Conservation (phyloP, 2,888 invertebrate genomes). For the Deilephila porcellus region DNA sequence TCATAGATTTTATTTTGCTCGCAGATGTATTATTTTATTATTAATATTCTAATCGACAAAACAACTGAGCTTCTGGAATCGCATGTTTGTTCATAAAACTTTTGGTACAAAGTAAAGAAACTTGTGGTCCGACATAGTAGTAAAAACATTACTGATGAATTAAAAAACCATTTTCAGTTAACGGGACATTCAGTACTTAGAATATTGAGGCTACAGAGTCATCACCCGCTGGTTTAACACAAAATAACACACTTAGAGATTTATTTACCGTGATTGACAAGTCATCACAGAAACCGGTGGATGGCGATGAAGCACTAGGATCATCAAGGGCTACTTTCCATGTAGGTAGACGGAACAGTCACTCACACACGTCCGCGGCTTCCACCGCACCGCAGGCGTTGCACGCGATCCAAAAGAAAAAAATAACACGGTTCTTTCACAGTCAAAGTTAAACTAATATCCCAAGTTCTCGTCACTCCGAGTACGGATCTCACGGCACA, state of each 20-base stretch:
- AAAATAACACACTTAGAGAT: conserved; percentile 58
- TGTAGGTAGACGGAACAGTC: conserved; percentile 77
- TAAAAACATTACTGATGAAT: conserved; percentile 43
- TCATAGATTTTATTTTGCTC: too few species aligned
- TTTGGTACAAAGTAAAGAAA: not conserved
- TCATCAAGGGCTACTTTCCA: conserved; percentile 78
- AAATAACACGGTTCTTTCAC: conserved; percentile 81
- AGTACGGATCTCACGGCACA: conserved; percentile 65
- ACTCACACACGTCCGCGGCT: conserved; percentile 78
- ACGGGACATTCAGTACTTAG: conserved; percentile 61
- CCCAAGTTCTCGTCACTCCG: conserved; percentile 57
- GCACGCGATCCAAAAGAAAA: conserved; percentile 82
- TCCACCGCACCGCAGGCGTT: conserved; percentile 72
- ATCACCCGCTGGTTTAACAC: conserved; percentile 65
- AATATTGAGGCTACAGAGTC: conserved; percentile 75
- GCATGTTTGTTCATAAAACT: conserved; percentile 22
- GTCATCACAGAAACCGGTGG: conserved; percentile 71
- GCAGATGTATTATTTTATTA: too few species aligned
- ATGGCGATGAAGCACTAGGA: conserved; percentile 63
- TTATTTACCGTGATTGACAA: conserved; percentile 75
- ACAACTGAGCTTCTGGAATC: not conserved
- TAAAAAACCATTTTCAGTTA: conserved; percentile 57
- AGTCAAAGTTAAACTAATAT: conserved; percentile 66
- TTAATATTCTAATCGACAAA: too few species aligned
- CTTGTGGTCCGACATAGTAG: conserved; percentile 17